Evolutionary conservation across 2,888 invertebrate genomes (phyloP), one percentile per base, ranked within the genome.

Genomic region (Stegana nigrithorax): DNA sequence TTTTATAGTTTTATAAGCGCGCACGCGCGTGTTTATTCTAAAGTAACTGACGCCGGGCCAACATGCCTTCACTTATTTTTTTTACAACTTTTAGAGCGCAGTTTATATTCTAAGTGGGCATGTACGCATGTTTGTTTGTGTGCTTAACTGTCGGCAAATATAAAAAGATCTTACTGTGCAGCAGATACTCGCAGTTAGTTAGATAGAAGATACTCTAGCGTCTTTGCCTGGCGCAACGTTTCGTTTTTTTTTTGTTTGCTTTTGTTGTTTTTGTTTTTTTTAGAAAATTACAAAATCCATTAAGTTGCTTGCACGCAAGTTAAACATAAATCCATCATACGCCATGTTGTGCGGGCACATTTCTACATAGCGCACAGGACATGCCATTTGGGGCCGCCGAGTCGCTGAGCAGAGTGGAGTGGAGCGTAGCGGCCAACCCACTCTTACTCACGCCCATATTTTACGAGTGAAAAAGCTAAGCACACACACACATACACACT

Each of bases 311-410:
- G 77, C 77, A 77, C 77, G 77, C 80, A 77, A 77, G 76, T 81
- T 80, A 78, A 78, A 72, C 81, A 77, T 77, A 81, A 77, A 77
- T 77, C 81, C 81, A 77, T 77, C 77, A 77, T 80, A 80, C 81
- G 78, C 78, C 76, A 79, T 75, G 78, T 72, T 67, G 71, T 19
- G 42, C 51, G 64, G 66, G 66, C 56, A 61, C 65, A 71, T 42
- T 55, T 47, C 64, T 25, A 59, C 29, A 59, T 42, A 57, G 14
- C 36, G 14, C 10, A 32, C 25, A 32, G 59, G 5, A 47, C 47
- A n/a, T n/a, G n/a, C n/a, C n/a, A n/a, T n/a, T n/a, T n/a, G n/a
- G n/a, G n/a, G n/a, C n/a, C n/a, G n/a, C n/a, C n/a, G n/a, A n/a
- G n/a, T n/a, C n/a, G n/a, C n/a, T n/a, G n/a, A n/a, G n/a, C n/a